phyloP scores from a whole-genome alignment of 2,113 vertebrate species.

The Varanus komodoensis region DNA sequence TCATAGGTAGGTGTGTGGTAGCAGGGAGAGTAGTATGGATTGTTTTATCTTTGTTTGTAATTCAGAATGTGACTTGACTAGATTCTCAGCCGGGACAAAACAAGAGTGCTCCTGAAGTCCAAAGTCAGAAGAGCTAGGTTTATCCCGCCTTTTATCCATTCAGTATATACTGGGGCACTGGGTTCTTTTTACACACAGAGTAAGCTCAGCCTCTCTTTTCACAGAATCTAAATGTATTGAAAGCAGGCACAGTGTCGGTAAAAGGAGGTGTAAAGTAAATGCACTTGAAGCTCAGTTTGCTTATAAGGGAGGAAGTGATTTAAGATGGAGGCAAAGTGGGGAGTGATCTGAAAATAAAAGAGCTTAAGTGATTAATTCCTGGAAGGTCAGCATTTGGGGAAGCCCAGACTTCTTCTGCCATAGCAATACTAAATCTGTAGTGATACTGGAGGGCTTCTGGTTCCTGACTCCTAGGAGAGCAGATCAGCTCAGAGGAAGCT shows the following conservation, averaged over 20 bases:
- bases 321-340: background rate
- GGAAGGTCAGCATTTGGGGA: background rate
- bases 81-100: background rate
- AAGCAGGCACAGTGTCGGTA: slow-evolving; percentile 26
- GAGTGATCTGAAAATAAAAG: background rate
- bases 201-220: slow-evolving; percentile 12
- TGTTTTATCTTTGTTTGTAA: slow-evolving; percentile 20
- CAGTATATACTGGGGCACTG: slow-evolving; percentile 25
- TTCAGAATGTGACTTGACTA: background rate
- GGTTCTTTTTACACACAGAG: background rate
- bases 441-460: background rate
- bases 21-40: background rate
- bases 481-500: too few species aligned
- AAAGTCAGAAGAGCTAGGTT: slow-evolving; percentile 17
- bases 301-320: slow-evolving; percentile 17
- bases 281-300: background rate
- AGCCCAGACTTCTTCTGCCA: background rate
- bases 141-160: background rate
- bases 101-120: background rate
- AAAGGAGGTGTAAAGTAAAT: background rate
- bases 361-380: slow-evolving; percentile 11
- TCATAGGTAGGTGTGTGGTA: background rate
- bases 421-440: background rate
- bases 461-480: too few species aligned
- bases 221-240: background rate